Base-by-base conservation (phyloP, 1,140 invertebrate genomes). In the Lepidotrigona ventralis region DNA sequence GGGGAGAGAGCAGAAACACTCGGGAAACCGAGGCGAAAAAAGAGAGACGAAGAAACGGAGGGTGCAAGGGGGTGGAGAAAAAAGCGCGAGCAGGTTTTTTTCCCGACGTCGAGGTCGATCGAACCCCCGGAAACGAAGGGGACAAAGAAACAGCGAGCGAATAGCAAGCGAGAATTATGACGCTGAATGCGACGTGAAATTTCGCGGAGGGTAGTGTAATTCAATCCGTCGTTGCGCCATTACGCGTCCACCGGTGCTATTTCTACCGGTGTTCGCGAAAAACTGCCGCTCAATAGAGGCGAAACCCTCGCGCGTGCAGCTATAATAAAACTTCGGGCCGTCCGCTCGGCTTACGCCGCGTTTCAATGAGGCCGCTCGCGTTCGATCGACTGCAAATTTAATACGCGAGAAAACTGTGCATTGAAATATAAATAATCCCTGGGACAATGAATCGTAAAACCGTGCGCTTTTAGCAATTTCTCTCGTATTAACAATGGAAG, bases 141-240 rank as follows among this genome's bases (percentile, higher is more conserved):
- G 21, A 56, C 51, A 56, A 81, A 75, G 46, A 71, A 53, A 64
- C 60, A 46, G 26, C 26, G 29, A 26, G 23, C 51, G 46, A 5
- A n/a, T 9, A n/a, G 56, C 33, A 19, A 33, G 17, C 29, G 70
- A 81, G 39, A 51, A 71, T 78, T 78, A 68, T 51, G 63, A 78
- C 76, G 76, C 54, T 68, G 63, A 78, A 53, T n/a, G 29, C 66
- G 68, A 69, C 78, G 26, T 39, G 51, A 81, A 74, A 80, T 81
- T 81, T 81, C 14, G 60, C 68, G 23, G n/a, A 46, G 54, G 56
- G 19, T n/a, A 21, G 70, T 73, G 80, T 82, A 82, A 82, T 68
- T 77, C 64, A 39, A 86, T 76, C 63, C 46, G 68, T 77, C 73
- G 54, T 46, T 19, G 23, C 19, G 75, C 17, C 64, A 33, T 81